Base-by-base conservation (phyloP, 1,140 invertebrate species). In the Drosophila repletoides region DNA sequence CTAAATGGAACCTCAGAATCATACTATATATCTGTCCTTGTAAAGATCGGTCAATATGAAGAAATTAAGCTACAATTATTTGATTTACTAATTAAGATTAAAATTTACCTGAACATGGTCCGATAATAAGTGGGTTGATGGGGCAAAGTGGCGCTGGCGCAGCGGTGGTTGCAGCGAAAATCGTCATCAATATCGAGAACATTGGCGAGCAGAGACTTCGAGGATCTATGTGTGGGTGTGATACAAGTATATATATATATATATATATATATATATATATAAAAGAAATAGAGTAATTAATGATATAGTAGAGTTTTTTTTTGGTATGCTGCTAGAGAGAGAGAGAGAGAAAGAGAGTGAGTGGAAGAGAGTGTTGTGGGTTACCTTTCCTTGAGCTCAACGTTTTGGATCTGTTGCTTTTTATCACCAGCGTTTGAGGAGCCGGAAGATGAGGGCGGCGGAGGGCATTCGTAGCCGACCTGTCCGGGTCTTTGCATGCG, bases 101-200 rank as follows among this genome's bases (percentile, higher is more conserved):
- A 1, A 41, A 69, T 65, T 79, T 12, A 90, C 89, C 89, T 89
- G 55, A 88, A 90, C 76, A 90, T 86, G 31, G 89, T 88, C 33
- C 89, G 72, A 72, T 90, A 90, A 58, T 90, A 90, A 3, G 89
- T 89, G 1, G 88, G 89, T 63, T 90, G 88, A 63, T 90, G 89
- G 17, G 86, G 86, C 31, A 90, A 76, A 3, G 89, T 88, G 28
- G 89, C 81, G 33, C 88, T 89, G 43, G 81, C 60, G 48, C 89
- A 90, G 12, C 89, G 74, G 84, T 90, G 89, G 76, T 93, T 93
- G 77, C 94, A 93, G 24, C 95, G 93, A 91, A 96, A 96, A 92
- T 97, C 96, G 91, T 98, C 97, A 91, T 99, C 96, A 89, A 97
- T 95, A 90, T 97, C 96, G 89, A 98, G 92, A 67, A 98, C 97